phyloP scores from a whole-genome alignment of 2,888 invertebrate genomes.

The Gibbula magus region DNA sequence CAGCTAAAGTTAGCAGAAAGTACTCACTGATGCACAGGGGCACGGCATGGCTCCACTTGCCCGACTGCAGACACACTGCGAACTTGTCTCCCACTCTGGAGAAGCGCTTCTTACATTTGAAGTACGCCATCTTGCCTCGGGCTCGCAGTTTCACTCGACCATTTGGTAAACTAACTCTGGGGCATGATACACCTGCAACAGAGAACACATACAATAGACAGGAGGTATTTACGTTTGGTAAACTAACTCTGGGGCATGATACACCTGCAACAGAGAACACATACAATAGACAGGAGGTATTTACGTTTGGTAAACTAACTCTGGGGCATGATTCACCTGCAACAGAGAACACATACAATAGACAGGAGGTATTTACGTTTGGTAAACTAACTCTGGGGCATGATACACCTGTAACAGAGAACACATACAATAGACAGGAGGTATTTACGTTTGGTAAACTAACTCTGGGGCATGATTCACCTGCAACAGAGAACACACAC shows the following conservation, averaged over 20 bases:
- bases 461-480: slow-evolving; percentile 15
- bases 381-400: slow-evolving; percentile 26
- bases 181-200: slow-evolving; percentile 11
- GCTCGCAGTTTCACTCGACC: slow-evolving; percentile 32
- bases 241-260: slow-evolving; percentile 19
- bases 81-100: slow-evolving; percentile 35
- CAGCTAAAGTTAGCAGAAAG: too few species aligned
- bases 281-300: too few species aligned
- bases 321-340: slow-evolving; percentile 16
- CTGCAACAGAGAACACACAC: too few species aligned
- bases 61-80: slow-evolving; percentile 35
- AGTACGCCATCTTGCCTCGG: slow-evolving; percentile 35
- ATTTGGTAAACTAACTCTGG: slow-evolving; percentile 25
- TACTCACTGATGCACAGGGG: slow-evolving; percentile 42
- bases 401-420: background rate
- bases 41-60: slow-evolving; percentile 36
- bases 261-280: background rate
- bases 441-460: slow-evolving; percentile 32
- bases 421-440: too few species aligned
- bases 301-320: slow-evolving; percentile 29
- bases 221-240: too few species aligned
- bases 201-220: too few species aligned
- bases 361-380: too few species aligned
- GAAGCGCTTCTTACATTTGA: slow-evolving; percentile 36
- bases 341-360: too few species aligned